A percentile compares a stretch with the other conserved stretches of the same genome.
These are phyloP conservation scores for Emydura subglobosa DNA, from an alignment of 2,113 vertebrate species.

Conservation along the genomic window DNA sequence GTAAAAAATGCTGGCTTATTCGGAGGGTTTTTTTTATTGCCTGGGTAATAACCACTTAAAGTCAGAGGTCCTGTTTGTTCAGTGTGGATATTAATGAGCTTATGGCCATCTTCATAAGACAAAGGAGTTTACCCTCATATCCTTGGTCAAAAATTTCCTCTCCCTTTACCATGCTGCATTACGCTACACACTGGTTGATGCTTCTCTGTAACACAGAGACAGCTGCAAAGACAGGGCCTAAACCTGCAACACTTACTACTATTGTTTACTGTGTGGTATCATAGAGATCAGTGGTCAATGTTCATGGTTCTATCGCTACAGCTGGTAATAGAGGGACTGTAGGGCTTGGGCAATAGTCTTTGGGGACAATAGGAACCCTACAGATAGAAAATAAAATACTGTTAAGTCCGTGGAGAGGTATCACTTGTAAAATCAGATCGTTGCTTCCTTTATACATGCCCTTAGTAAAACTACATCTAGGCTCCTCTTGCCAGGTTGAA, in stretches of 20 bases:
- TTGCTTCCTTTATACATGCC: neutral
- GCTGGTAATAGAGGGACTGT: neutral
- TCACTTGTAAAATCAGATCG: neutral
- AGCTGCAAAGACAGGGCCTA: neutral
- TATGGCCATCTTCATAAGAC: neutral
- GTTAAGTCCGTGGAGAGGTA: neutral
- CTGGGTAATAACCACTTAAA: neutral
- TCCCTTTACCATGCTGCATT: neutral
- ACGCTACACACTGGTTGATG: neutral
- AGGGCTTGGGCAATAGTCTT: neutral
- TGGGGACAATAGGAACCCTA: neutral
- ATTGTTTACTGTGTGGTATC: neutral
- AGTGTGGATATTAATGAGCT: neutral
- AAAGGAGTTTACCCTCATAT: neutral
- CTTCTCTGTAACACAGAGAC: neutral
- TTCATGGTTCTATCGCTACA: neutral
- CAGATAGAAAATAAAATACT: neutral
- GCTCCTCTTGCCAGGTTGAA: neutral
- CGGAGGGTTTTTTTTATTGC: neutral
- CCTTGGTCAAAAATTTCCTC: neutral
- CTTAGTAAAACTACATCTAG: neutral
- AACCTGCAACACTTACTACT: neutral
- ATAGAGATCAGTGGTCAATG: neutral
- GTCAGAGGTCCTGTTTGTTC: neutral
- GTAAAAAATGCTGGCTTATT: neutral